Evolutionary conservation across 1,140 invertebrate species (phyloP).

Genomic region (Listronotus bonariensis): DNA sequence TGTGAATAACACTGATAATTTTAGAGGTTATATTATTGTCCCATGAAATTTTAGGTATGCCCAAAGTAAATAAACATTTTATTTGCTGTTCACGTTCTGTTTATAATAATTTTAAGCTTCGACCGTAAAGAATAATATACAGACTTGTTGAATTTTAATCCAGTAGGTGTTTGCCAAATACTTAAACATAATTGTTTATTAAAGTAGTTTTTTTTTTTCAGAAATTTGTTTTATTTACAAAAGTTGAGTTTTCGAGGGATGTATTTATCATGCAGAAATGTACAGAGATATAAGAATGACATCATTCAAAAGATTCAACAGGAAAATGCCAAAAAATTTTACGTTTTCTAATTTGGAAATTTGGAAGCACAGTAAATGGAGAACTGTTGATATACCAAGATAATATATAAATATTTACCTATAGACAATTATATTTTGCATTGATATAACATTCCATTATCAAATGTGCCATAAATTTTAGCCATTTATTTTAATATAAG

Average conservation of each 20-base stretch:
- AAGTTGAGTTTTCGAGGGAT: constrained; percentile 36
- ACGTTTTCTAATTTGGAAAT: constrained; percentile 44
- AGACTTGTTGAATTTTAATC: constrained; percentile 1
- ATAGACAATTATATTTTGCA: constrained; percentile 6
- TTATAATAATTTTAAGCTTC: constrained; percentile 3
- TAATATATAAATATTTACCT: constrained; percentile 38
- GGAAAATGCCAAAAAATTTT: constrained; percentile 41
- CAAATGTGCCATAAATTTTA: constrained; percentile 24
- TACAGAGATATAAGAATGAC: constrained; percentile 33
- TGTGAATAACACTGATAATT: neutral
- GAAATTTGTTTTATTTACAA: neutral
- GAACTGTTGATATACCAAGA: constrained; percentile 48
- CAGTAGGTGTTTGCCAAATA: neutral
- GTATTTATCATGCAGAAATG: constrained; percentile 46
- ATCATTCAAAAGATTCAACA: constrained; percentile 12
- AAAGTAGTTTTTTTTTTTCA: constrained; percentile 2
- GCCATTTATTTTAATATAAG: constrained; percentile 28
- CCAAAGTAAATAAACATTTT: constrained; percentile 19
- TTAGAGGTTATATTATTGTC: constrained; percentile 15
- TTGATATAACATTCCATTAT: constrained; percentile 10
- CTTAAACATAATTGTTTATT: constrained; percentile 2
- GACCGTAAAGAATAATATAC: neutral
- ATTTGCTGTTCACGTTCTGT: constrained; percentile 12
- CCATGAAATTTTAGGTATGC: constrained; percentile 10
- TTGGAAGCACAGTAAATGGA: constrained; percentile 55